Percentiles rank a stretch among this genome's conserved stretches.
Conservation (phyloP, 1,140 invertebrate genomes). For the Spodoptera litura region DNA sequence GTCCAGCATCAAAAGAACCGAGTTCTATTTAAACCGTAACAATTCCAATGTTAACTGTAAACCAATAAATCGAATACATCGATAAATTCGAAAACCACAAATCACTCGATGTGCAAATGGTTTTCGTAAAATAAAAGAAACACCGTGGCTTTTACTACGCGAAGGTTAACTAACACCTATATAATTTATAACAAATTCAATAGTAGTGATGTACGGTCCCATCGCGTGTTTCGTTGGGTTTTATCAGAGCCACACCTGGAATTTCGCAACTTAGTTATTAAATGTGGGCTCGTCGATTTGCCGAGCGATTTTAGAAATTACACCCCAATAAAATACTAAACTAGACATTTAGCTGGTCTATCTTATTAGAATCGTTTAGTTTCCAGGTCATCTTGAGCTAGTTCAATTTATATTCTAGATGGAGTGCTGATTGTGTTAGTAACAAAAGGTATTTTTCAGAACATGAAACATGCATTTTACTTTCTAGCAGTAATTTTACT, state of each 20-base stretch:
- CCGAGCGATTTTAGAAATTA: conserved; percentile 35
- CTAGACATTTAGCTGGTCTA: conserved; percentile 25
- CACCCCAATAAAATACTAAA: conserved; percentile 33
- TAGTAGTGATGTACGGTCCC: conserved; percentile 59
- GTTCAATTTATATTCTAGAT: no score
- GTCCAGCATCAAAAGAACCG: conserved; percentile 40
- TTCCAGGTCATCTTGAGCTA: neutral
- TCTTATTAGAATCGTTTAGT: conserved; percentile 1
- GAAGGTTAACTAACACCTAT: conserved; percentile 43
- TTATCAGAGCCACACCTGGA: conserved; percentile 61
- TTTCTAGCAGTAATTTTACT: conserved; percentile 2
- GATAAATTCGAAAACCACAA: conserved; percentile 43
- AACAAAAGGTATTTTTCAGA: no score
- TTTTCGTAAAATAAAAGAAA: conserved; percentile 41
- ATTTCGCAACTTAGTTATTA: conserved; percentile 50
- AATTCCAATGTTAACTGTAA: conserved; percentile 38
- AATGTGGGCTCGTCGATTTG: conserved; percentile 44
- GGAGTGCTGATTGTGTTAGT: no score
- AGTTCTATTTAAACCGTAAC: conserved; percentile 36
- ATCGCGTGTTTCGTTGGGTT: conserved; percentile 59
- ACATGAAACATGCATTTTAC: neutral
- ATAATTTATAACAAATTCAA: conserved; percentile 46
- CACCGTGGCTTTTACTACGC: conserved; percentile 34
- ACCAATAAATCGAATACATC: conserved; percentile 40
- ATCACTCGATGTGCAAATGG: conserved; percentile 47